Evolutionary conservation across 2,113 vertebrate species (phyloP).

Genomic region (Progne subis): DNA sequence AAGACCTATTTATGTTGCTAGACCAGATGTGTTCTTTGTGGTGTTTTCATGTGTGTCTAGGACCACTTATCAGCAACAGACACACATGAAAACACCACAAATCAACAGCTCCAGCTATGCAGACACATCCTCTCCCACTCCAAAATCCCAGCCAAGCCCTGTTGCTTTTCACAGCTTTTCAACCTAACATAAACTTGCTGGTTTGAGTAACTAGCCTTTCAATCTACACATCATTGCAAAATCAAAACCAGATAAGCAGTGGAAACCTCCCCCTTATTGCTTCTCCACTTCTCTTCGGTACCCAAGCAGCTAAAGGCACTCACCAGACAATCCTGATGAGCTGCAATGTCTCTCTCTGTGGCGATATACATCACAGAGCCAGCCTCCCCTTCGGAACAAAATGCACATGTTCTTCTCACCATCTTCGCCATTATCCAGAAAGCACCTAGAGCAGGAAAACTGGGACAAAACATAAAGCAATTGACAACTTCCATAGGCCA

Average conservation of each 20-base stretch:
- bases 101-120: not conserved
- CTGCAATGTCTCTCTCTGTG: constrained; percentile 66
- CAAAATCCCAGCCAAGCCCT: not conserved
- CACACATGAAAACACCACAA: not conserved
- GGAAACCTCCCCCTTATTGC: not conserved
- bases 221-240: not conserved
- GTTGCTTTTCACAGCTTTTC: not conserved
- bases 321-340: constrained; percentile 79
- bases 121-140: not conserved
- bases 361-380: constrained; percentile 70
- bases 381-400: constrained; percentile 61
- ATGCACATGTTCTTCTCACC: constrained; percentile 69
- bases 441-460: constrained; percentile 10
- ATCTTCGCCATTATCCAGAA: constrained; percentile 67
- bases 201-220: not conserved
- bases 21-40: not conserved
- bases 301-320: not conserved
- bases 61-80: not conserved
- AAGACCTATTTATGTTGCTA: not conserved
- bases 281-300: not conserved
- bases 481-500: not conserved
- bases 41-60: not conserved
- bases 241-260: not conserved
- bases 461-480: constrained; percentile 10
- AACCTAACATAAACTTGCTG: not conserved